Evolutionary conservation across 2,888 invertebrate species (phyloP), one percentile per base, ranked within the genome.

Genomic region (Alloplasta piceator): DNA sequence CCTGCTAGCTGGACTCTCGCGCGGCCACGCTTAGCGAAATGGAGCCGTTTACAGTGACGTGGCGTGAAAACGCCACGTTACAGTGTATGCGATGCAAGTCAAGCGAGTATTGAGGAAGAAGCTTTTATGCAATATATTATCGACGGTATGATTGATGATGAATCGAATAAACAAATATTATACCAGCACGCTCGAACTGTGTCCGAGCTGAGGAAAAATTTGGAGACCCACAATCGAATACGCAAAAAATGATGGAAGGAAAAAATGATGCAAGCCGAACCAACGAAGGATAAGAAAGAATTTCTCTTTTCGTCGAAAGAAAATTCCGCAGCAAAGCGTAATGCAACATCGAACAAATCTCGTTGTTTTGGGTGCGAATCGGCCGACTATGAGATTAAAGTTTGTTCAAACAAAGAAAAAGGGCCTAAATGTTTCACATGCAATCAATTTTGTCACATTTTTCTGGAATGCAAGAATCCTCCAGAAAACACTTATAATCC

Each of bases 11-110:
- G n/a, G n/a, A n/a, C n/a, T n/a, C n/a, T n/a, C n/a, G n/a, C n/a
- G n/a, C n/a, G n/a, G n/a, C n/a, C n/a, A n/a, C n/a, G n/a, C n/a
- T n/a, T n/a, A n/a, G n/a, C n/a, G n/a, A n/a, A n/a, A n/a, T n/a
- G n/a, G n/a, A n/a, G n/a, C n/a, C n/a, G n/a, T n/a, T n/a, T n/a
- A n/a, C n/a, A n/a, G n/a, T n/a, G n/a, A n/a, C n/a, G n/a, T n/a
- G n/a, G n/a, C n/a, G n/a, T n/a, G n/a, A n/a, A n/a, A n/a, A n/a
- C n/a, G n/a, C n/a, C n/a, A n/a, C n/a, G n/a, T n/a, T n/a, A n/a
- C n/a, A n/a, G n/a, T n/a, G 3, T 84, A 83, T 41, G 73, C 79
- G 0, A 66, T 84, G 60, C 48, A 81, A 77, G 72, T 9, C 83
- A 85, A 38, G 78, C 67, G 5, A 10, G 74, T 6, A 56, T 82